A percentile compares a stretch with the other conserved stretches of the same genome.
Conservation (phyloP, 2,113 vertebrate genomes). For the Oceanodroma tethys region DNA sequence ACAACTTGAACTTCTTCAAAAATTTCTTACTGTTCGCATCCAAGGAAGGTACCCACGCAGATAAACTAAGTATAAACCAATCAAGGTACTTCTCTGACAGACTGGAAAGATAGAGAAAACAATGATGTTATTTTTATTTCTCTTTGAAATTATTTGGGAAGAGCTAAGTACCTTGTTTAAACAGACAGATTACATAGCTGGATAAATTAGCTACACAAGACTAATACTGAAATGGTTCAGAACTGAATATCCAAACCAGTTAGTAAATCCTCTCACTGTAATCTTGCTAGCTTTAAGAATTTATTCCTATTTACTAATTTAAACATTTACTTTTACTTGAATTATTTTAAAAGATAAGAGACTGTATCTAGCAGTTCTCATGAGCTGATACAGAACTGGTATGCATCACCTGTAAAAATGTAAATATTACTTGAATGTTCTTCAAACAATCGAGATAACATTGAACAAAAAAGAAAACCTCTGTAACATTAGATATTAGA, state of each 20-base stretch:
- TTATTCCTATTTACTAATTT: background rate
- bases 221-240: background rate
- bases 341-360: background rate
- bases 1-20: background rate
- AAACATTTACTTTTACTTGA: background rate
- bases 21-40: background rate
- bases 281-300: background rate
- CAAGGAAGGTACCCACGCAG: background rate
- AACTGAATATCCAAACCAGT: background rate
- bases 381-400: background rate
- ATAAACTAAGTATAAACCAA: slow-evolving; percentile 37
- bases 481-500: background rate
- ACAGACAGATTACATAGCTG: background rate
- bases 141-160: background rate
- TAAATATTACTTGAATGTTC: slow-evolving; percentile 6
- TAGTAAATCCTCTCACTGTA: background rate
- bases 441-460: background rate
- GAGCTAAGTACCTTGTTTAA: background rate
- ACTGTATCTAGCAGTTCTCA: background rate
- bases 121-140: background rate
- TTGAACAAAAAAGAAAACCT: background rate
- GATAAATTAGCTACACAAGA: background rate
- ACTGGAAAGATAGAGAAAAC: background rate
- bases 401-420: background rate
- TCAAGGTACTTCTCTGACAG: slow-evolving; percentile 35